Evolutionary conservation across 1,140 invertebrate species (phyloP).

Genomic region (Laodelphax striatellus): DNA sequence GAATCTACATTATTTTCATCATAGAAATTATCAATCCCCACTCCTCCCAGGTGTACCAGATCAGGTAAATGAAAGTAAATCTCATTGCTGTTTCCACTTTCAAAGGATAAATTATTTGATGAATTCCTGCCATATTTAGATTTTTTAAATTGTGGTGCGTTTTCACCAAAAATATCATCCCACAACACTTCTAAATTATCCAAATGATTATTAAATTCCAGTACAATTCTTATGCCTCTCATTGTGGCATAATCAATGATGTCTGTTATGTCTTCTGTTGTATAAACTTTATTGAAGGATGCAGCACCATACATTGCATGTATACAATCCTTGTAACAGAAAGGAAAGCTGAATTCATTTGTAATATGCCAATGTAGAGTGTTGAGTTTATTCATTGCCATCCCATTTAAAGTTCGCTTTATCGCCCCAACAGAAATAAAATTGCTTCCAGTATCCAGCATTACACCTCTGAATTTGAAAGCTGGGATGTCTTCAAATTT

Average conservation of each 20-base stretch:
- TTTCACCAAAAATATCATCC: constrained; percentile 35
- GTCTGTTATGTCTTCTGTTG: constrained; percentile 49
- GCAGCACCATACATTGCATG: constrained; percentile 63
- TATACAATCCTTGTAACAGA: constrained; percentile 52
- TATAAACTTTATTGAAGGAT: constrained; percentile 48
- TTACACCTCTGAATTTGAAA: constrained; percentile 61
- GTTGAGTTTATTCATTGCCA: constrained; percentile 70
- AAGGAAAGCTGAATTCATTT: constrained; percentile 73
- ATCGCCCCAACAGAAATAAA: constrained; percentile 53
- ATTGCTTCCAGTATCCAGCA: constrained; percentile 66
- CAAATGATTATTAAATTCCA: constrained; percentile 79
- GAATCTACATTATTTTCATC: no score
- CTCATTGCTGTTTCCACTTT: no score
- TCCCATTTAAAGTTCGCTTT: constrained; percentile 62
- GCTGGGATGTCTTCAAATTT: constrained; percentile 51
- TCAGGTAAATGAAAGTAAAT: constrained; percentile 37
- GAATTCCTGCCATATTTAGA: no score
- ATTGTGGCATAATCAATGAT: constrained; percentile 56
- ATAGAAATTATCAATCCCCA: constrained; percentile 44
- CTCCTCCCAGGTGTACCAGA: constrained; percentile 80
- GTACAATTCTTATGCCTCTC: constrained; percentile 63
- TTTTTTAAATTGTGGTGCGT: no score
- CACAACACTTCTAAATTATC: constrained; percentile 78
- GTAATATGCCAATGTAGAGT: constrained; percentile 83
- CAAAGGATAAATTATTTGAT: no score